Conservation (phyloP, 2,113 vertebrate genomes). For the Dasyprocta punctata region DNA sequence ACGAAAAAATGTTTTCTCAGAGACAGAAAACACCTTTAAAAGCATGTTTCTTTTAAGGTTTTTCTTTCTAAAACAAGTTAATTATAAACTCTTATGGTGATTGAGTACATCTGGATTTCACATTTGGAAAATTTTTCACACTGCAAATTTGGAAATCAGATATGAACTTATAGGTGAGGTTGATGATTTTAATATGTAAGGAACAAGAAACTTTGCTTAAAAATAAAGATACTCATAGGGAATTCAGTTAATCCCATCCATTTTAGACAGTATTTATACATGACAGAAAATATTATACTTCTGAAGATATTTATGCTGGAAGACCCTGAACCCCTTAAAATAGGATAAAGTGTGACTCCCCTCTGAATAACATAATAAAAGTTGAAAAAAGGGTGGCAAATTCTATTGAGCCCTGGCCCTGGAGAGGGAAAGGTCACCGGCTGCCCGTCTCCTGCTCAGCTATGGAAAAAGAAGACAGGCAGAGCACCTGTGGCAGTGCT, state of each 20-base stretch:
- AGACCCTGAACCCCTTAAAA: conserved; percentile 58
- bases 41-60: conserved; percentile 30
- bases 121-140: background rate
- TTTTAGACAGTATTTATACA: background rate
- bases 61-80: conserved; percentile 55
- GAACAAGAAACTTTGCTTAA: conserved; percentile 38
- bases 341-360: conserved; percentile 46
- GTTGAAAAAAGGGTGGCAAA: background rate
- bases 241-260: conserved; percentile 40
- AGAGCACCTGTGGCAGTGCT: conserved; percentile 7
- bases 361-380: background rate
- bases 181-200: background rate
- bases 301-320: conserved; percentile 44
- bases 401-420: background rate
- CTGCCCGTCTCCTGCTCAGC: conserved; percentile 54
- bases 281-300: conserved; percentile 51
- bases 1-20: conserved; percentile 37
- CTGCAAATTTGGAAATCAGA: conserved; percentile 61
- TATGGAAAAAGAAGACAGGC: conserved; percentile 55
- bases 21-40: conserved; percentile 59
- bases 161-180: background rate
- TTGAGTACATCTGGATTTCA: conserved; percentile 38
- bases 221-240: conserved; percentile 50
- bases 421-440: conserved; percentile 54
- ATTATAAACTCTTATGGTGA: conserved; percentile 43